Evolutionary conservation across 2,797 vertebrate species (phyloP).

Genomic region (Diplodus puntazzo): DNA sequence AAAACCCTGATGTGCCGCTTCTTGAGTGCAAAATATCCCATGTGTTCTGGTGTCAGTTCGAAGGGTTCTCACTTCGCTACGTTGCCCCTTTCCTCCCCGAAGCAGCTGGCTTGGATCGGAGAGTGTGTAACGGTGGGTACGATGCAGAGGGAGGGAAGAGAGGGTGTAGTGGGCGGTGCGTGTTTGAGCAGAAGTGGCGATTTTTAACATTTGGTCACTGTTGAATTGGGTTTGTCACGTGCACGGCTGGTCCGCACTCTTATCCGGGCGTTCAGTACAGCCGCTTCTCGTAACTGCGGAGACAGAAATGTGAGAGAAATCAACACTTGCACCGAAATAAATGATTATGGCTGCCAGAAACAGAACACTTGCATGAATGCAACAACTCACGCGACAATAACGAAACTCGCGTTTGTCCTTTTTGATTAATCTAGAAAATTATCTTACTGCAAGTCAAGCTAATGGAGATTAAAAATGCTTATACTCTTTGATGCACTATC

Average conservation of each 20-base stretch:
- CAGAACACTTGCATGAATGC: not conserved
- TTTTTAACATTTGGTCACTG: constrained; percentile 81
- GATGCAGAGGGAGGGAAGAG: constrained; percentile 44
- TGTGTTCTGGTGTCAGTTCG: constrained; percentile 53
- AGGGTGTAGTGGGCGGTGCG: constrained; percentile 44
- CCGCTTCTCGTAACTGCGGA: constrained; percentile 92
- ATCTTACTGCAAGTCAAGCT: not conserved
- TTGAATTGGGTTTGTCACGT: constrained; percentile 58
- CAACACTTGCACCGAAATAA: fast-evolving
- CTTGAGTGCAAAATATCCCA: constrained; percentile 72
- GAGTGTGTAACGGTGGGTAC: constrained; percentile 27
- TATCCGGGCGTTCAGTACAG: constrained; percentile 87
- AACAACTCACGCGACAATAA: not conserved
- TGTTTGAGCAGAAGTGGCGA: constrained; percentile 68
- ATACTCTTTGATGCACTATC: not conserved
- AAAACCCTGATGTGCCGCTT: constrained; percentile 77
- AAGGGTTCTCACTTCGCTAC: constrained; percentile 43
- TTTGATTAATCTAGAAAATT: not conserved
- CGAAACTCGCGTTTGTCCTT: not conserved
- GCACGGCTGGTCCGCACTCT: constrained; percentile 57
- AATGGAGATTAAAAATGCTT: not conserved
- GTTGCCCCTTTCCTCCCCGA: constrained; percentile 26
- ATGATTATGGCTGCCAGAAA: not conserved
- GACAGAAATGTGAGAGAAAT: constrained; percentile 12
- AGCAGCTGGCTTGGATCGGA: constrained; percentile 41